A percentile compares a stretch with the other conserved stretches of the same genome.
Conservation (phyloP, 2,113 vertebrate genomes). For the Urocynchramus pylzowi region DNA sequence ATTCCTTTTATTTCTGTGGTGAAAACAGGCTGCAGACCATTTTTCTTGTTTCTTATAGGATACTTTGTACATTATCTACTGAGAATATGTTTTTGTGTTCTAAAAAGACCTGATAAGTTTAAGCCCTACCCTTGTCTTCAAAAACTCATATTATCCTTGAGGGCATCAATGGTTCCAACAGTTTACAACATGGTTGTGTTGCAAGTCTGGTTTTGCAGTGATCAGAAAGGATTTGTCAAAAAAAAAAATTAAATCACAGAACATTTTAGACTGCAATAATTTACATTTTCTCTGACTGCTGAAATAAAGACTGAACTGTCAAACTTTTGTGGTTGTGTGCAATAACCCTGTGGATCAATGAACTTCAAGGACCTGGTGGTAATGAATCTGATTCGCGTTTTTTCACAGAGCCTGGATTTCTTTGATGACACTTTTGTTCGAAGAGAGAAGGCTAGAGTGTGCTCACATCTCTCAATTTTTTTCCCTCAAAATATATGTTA, state of each 20-base stretch:
- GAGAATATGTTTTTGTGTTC: background rate
- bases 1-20: slow-evolving; percentile 25
- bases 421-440: background rate
- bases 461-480: background rate
- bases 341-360: background rate
- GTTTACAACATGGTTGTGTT: background rate
- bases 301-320: background rate
- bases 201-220: background rate
- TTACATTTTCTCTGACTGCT: background rate
- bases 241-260: background rate
- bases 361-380: background rate
- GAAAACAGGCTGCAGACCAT: background rate
- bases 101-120: background rate
- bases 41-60: background rate
- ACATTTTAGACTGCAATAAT: background rate
- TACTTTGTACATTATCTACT: background rate
- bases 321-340: background rate
- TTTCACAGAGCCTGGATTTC: background rate
- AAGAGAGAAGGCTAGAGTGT: background rate
- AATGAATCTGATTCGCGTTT: background rate
- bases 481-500: background rate
- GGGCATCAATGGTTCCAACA: background rate
- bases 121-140: background rate
- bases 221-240: background rate
- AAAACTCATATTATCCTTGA: background rate